These are phyloP conservation scores for Chaetodon auriga DNA, from an alignment of 2,113 vertebrate species.

Conservation along the genomic window DNA sequence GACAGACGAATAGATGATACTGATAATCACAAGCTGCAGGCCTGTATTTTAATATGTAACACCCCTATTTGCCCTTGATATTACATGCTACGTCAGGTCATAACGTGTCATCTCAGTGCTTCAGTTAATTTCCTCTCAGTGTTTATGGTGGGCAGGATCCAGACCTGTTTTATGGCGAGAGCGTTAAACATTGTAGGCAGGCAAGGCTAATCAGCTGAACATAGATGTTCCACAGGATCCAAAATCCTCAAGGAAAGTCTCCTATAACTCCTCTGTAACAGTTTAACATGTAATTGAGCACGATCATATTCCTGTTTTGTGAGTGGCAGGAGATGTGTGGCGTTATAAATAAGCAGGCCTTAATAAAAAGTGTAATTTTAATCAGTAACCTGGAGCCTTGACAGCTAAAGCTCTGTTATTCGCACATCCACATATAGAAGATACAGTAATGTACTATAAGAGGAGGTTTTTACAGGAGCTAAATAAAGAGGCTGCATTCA, in stretches of 20 bases:
- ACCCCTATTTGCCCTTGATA: neutral
- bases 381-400: slow-evolving; percentile 32
- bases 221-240: neutral
- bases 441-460: neutral
- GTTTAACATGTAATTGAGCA: slow-evolving; percentile 32
- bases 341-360: slow-evolving; percentile 27
- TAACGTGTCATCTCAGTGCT: neutral
- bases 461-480: neutral
- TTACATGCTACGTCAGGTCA: neutral
- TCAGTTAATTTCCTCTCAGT: neutral
- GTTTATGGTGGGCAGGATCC: neutral
- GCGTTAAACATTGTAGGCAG: neutral
- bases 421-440: neutral
- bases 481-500: neutral
- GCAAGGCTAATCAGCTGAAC: neutral
- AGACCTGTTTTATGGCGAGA: neutral
- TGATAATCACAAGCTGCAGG: neutral
- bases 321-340: slow-evolving; percentile 23
- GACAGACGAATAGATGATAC: neutral
- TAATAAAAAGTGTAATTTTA: slow-evolving; percentile 25
- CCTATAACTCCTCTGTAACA: neutral
- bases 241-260: neutral
- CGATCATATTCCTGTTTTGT: slow-evolving; percentile 36
- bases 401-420: neutral
- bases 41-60: neutral